Base-by-base conservation (phyloP, 1,140 invertebrate genomes). In the Penaeus indicus region DNA sequence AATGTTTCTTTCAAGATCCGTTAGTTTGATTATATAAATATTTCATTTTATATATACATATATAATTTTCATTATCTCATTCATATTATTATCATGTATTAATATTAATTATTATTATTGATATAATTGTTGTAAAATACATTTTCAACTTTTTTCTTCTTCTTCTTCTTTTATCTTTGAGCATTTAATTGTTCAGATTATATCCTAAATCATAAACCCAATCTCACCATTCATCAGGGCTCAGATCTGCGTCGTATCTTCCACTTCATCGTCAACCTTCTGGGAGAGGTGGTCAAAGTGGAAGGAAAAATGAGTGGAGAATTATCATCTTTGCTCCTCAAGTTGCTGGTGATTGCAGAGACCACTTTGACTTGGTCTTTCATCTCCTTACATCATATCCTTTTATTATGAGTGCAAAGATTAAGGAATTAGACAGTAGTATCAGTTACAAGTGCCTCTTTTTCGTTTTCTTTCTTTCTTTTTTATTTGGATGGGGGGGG, bases 221-320 rank as follows among this genome's bases (percentile, higher is more conserved):
- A 54, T 7, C 42, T 69, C 61, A 32, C 25, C 27, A 64, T 82
- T 62, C 54, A 54, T 62, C 91, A 95, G 94, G 93, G 93, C 60
- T 94, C 94, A 86, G 96, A 97, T 92, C 93, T 98, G 87, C 96
- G 96, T 91, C 94, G 95, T 90, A 97, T 98, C 91, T 97, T 98
- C 92, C 94, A 95, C 91, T 95, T 96, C 92, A 94, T 94, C 90
- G 92, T 95, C 2, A 92, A 93, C 92, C 94, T 94, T 32, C 92
- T 96, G 13, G 92, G 93, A 90, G 94, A 95, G 92, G 92, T 96
- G 60, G 92, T 94, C 91, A 88, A 94, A 94, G 92, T 92, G 94
- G 91, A 91, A 54, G 90, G 90, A 25, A 89, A 91, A 62, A 81
- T 90, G 84, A 90, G 69, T 64, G 80, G 72, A 38, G 89, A 90